Percentiles rank a stretch among this genome's conserved stretches.
Evolutionary conservation across 1,140 invertebrate genomes (phyloP).

Genomic region (Drosophila yakuba): DNA sequence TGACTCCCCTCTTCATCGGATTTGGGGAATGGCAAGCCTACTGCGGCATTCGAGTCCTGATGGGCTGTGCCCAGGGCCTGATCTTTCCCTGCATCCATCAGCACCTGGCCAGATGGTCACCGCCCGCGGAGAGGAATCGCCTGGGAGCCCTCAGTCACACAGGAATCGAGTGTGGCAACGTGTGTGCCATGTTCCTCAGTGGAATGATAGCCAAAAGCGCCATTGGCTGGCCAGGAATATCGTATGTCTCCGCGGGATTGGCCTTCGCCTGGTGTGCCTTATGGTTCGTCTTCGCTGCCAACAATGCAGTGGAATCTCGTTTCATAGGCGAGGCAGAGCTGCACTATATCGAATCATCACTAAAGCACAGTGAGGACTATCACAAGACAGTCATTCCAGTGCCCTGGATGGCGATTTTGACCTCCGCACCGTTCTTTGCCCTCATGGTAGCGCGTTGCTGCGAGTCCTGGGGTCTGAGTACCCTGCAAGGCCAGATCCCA

Average conservation of each 20-base stretch:
- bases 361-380: conserved; percentile 63
- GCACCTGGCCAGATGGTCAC: conserved; percentile 84
- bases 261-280: conserved; percentile 87
- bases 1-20: conserved; percentile 78
- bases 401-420: conserved; percentile 92
- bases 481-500: conserved; percentile 95
- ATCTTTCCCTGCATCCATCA: conserved; percentile 92
- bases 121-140: conserved; percentile 86
- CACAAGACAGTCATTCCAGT: conserved; percentile 64
- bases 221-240: conserved; percentile 91
- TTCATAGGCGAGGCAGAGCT: conserved; percentile 87
- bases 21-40: conserved; percentile 87
- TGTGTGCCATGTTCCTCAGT: conserved; percentile 88
- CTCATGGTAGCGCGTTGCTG: conserved; percentile 92
- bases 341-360: conserved; percentile 87
- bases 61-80: conserved; percentile 92
- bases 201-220: conserved; percentile 88
- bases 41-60: conserved; percentile 87
- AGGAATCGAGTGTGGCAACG: conserved; percentile 90
- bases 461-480: conserved; percentile 97
- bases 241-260: conserved; percentile 90
- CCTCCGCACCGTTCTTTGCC: conserved; percentile 92
- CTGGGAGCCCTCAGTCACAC: conserved; percentile 88
- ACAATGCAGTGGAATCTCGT: conserved; percentile 87
- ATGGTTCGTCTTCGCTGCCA: conserved; percentile 88